A percentile compares a stretch with the other conserved stretches of the same genome.
These are phyloP conservation scores for Drosophila atripex DNA, from an alignment of 2,888 invertebrate species.

Conservation along the genomic window DNA sequence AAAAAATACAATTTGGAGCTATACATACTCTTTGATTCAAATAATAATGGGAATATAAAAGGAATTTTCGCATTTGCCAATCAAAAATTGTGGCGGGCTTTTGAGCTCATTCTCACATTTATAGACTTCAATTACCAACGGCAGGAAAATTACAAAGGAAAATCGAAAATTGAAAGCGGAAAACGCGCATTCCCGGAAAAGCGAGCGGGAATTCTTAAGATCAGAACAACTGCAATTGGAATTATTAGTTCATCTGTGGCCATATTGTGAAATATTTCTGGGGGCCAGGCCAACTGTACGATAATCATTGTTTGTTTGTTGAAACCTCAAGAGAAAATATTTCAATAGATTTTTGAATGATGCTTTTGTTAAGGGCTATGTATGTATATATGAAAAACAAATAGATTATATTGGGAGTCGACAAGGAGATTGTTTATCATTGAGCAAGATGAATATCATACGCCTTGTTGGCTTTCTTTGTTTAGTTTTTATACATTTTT, in stretches of 20 bases:
- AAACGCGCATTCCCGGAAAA: conserved; percentile 20
- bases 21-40: neutral
- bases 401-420: conserved; percentile 24
- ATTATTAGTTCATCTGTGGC: conserved; percentile 79
- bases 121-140: conserved; percentile 55
- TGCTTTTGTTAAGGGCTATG: conserved; percentile 38
- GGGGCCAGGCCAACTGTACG: conserved; percentile 62
- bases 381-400: conserved; percentile 75
- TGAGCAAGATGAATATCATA: conserved; percentile 27
- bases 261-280: conserved; percentile 76
- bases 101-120: conserved; percentile 33
- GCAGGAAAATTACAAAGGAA: conserved; percentile 13
- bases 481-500: neutral
- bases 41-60: neutral
- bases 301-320: conserved; percentile 62
- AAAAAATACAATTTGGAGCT: neutral
- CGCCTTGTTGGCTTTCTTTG: neutral
- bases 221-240: conserved; percentile 65
- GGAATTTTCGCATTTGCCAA: conserved; percentile 5
- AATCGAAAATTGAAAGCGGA: conserved; percentile 17
- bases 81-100: conserved; percentile 1
- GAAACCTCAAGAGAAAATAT: conserved; percentile 39
- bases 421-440: conserved; percentile 47
- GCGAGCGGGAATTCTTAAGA: conserved; percentile 5
- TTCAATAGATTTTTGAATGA: conserved; percentile 39